Conservation (phyloP, 1,140 invertebrate species). For the Solen grandis region DNA sequence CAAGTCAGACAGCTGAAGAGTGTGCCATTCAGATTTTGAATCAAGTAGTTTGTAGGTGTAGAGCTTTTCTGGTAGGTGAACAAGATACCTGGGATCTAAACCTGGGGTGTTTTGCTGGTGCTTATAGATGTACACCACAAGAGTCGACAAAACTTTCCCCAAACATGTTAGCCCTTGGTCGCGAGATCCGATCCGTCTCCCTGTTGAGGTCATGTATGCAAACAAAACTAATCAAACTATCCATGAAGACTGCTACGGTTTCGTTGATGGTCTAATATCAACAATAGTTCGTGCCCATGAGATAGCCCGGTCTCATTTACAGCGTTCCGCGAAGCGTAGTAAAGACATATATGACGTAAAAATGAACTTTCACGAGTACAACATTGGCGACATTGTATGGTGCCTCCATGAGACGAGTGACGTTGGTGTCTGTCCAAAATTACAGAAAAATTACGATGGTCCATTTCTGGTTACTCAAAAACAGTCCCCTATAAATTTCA, state of each 20-base stretch:
- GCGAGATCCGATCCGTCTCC: background rate
- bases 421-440: background rate
- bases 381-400: slow-evolving; percentile 16
- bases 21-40: slow-evolving; percentile 18
- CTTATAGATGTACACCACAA: background rate
- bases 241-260: background rate
- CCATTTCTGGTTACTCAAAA: background rate
- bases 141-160: slow-evolving; percentile 7
- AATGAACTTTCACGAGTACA: slow-evolving; percentile 2
- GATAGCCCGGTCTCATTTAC: background rate
- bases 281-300: background rate
- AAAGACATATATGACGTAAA: slow-evolving; percentile 26
- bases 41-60: background rate
- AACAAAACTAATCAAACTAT: background rate
- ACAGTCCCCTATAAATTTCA: no score
- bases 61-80: slow-evolving; percentile 6
- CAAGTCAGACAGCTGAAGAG: slow-evolving; percentile 28
- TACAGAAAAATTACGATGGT: slow-evolving; percentile 18
- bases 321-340: background rate
- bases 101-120: slow-evolving; percentile 12
- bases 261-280: background rate
- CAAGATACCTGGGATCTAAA: slow-evolving; percentile 19
- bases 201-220: background rate
- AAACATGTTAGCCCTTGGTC: background rate
- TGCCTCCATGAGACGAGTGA: slow-evolving; percentile 20